Evolutionary conservation across 2,888 invertebrate genomes (phyloP), one percentile per base, ranked within the genome.

Genomic region (Caradrina kadenii): DNA sequence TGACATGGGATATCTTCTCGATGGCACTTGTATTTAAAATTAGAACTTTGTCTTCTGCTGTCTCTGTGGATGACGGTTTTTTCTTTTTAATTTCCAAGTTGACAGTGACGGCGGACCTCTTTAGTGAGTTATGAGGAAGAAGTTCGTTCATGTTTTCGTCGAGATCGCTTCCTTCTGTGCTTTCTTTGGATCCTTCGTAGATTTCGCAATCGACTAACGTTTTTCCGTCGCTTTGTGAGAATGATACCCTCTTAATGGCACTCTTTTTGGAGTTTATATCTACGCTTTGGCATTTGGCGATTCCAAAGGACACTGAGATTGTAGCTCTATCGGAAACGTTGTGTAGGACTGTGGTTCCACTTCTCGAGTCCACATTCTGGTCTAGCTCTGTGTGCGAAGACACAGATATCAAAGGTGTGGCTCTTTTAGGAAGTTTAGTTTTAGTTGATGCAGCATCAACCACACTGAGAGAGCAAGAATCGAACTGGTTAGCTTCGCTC

Each of bases 1-100:
- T 94, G 91, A 94, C 93, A 91, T 94, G 92, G 66, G 93, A 91
- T 83, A 94, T 89, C 88, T 92, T 93, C 84, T 93, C 92, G 88
- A 93, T 91, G 90, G 93, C 93, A 89, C 93, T 90, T 84, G 93
- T 93, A 70, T 95, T 96, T 88, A 95, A 95, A 95, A 94, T 94
- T 89, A 94, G 95, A 96, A 96, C 90, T 89, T 92, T 94, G 87
- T 91, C 88, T 87, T 92, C 91, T 87, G 80, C 79, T 72, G 79
- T 86, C 82, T 88, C 86, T 77, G 74, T 72, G 68, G 73, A 56
- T 87, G 92, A 86, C 87, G 88, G 73, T 76, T 91, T 93, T 83
- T 90, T 90, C 87, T 91, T 95, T 92, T 94, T 94, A 81, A 94
- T 93, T 92, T 94, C 94, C 85, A 95, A 83, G 81, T 90, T 94